A percentile compares a stretch with the other conserved stretches of the same genome.
Conservation (phyloP, 2,888 invertebrate species). For the Odiellus spinosus region DNA sequence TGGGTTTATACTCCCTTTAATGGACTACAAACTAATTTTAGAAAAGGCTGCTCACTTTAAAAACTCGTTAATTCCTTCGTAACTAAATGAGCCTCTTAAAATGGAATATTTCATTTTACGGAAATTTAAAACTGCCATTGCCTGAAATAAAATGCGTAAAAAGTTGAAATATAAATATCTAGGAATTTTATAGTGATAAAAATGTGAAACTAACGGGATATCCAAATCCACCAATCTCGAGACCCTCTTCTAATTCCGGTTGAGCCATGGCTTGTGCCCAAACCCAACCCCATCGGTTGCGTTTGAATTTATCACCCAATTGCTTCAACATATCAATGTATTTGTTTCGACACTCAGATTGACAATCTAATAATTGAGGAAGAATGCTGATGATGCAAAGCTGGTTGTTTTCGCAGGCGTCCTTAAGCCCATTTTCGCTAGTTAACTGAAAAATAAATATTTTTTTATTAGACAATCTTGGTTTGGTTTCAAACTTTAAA, state of each 20-base stretch:
- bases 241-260: slow-evolving; percentile 58
- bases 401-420: slow-evolving; percentile 67
- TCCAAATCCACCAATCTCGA: slow-evolving; percentile 95
- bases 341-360: slow-evolving; percentile 74
- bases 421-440: slow-evolving; percentile 43
- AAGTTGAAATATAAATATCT: not conserved
- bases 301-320: slow-evolving; percentile 79
- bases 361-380: slow-evolving; percentile 91
- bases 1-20: too few species aligned
- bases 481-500: not conserved
- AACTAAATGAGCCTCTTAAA: slow-evolving; percentile 81
- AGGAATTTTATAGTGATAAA: not conserved
- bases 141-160: slow-evolving; percentile 6
- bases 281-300: slow-evolving; percentile 83
- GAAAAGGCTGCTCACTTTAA: too few species aligned
- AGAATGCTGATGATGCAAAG: slow-evolving; percentile 80
- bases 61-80: slow-evolving; percentile 89
- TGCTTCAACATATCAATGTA: slow-evolving; percentile 55
- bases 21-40: too few species aligned
- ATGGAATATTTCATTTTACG: slow-evolving; percentile 94
- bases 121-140: slow-evolving; percentile 88
- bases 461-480: not conserved
- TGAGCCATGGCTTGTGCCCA: slow-evolving; percentile 91
- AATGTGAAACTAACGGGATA: slow-evolving; percentile 50
- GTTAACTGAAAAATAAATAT: slow-evolving; percentile 18